Evolutionary conservation across 2,113 vertebrate genomes (phyloP), one percentile per base, ranked within the genome.

Genomic region (Sakesphorus luctuosus): DNA sequence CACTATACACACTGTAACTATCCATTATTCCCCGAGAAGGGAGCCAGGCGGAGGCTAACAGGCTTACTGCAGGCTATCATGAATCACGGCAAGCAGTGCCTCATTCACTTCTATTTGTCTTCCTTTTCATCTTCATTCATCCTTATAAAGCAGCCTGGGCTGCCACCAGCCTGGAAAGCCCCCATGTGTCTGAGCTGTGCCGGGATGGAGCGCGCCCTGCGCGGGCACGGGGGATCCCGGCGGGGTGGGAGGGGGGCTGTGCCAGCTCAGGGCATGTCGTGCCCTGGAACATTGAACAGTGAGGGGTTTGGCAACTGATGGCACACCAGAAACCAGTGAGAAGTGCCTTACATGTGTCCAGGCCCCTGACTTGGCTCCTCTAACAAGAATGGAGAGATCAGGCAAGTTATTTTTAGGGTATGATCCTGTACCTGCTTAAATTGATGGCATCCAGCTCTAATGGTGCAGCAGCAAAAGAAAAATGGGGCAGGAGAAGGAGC

Each of bases 81-180:
- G 98, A 99, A 99, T 99, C 99, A 99, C 98, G 96, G 97, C 96
- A 97, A 98, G 98, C 94, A 97, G 98, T 91, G 98, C 98, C 98
- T 99, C 98, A 96, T 97, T 97, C 97, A 96, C 98, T 98, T 98
- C 98, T 97, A 98, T 98, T 98, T 98, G 98, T 98, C 98, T 98
- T 97, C 96, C 98, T 98, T 98, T 99, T 98, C 97, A 98, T 99
- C 98, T 99, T 99, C 98, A 99, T 99, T 99, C 98, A 99, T 99
- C 98, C 98, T 98, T 78, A 98, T 98, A 98, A 98, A 98, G 98
- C 98, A 98, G 98, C 91, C 98, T 89, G 96, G 15, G 90, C 97
- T 98, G 98, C 98, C 98, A 98, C 95, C 90, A 62, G 96, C 96
- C 85, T 49, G 5, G 43, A 87, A 78, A 98, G 68, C 89, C 95